phyloP scores from a whole-genome alignment of 2,888 invertebrate species.

The Carabus problematicus region DNA sequence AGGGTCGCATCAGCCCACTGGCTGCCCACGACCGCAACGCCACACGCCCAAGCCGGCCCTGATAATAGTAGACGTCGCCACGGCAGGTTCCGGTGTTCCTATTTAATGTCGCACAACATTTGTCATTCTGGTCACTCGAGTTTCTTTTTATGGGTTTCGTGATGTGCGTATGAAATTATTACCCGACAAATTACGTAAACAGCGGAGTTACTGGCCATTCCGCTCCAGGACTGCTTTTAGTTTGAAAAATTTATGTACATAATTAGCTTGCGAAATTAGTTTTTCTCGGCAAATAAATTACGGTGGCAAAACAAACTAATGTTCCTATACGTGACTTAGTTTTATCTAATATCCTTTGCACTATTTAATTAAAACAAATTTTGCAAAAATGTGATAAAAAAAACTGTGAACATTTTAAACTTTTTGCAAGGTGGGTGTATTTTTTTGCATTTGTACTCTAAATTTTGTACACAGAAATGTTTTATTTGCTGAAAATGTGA shows the following conservation, averaged over 20 bases:
- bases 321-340: conserved; percentile 1
- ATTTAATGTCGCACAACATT: neutral
- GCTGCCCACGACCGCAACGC: conserved; percentile 65
- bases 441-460: neutral
- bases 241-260: too few species aligned
- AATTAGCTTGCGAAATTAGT: too few species aligned
- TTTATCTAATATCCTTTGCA: too few species aligned
- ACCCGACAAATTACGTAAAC: too few species aligned
- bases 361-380: too few species aligned
- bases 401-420: too few species aligned
- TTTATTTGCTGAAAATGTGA: neutral
- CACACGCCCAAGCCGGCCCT: conserved; percentile 67
- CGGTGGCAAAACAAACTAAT: neutral
- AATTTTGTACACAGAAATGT: neutral
- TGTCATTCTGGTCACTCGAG: too few species aligned
- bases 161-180: too few species aligned
- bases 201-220: too few species aligned
- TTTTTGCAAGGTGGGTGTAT: neutral
- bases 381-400: neutral
- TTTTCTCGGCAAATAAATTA: too few species aligned
- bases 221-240: too few species aligned
- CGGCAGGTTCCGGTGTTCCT: conserved; percentile 60
- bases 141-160: too few species aligned
- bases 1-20: conserved; percentile 68
- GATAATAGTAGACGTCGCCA: conserved; percentile 64